Evolutionary conservation across 1,140 invertebrate species (phyloP), one percentile per base, ranked within the genome.

Genomic region (Drosophila quadrilineata): DNA sequence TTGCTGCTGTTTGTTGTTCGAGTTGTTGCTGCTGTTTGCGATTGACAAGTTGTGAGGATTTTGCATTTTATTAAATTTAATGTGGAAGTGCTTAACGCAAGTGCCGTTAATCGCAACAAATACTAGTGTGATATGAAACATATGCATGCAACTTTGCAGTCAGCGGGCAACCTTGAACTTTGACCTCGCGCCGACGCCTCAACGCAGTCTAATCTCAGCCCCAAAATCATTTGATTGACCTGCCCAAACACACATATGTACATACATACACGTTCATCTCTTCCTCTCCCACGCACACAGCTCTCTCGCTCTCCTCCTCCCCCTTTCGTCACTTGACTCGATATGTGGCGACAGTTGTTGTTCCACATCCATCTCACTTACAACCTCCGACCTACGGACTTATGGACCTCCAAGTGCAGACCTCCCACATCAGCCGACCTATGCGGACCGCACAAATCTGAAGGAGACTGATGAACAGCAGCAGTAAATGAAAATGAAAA

Each of bases 131-230:
- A n/a, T 60, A 69, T 46, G 36, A 50, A 56, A 54, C 54, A 31
- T n/a, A 54, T 19, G 52, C 22, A 9, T 41, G 6, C 19, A 21
- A 28, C 10, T n/a, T 36, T 16, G 33, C 14, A 10, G 33, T 6
- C 33, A 16, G n/a, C 33, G 16, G 50, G 45, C 79, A 85, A 85
- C 79, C 79, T 85, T 85, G 79, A 85, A 85, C 74, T 85, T 85
- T 85, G 79, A 85, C 79, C 79, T 79, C 63, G 58, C 40, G 14
- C 22, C 28, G 31, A n/a, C n/a, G 53, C 41, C 29, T 54, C 12
- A 57, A 41, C n/a, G 62, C 43, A 64, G 71, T 82, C 76, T 71
- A 77, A 85, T 84, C 79, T 73, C 46, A 41, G 77, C 60, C 79
- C 71, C n/a, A n/a, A n/a, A 73, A 84, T 57, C 70, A 72, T 71